Evolutionary conservation across 64 coral and sea anemone species (phyloP).

Genomic region (Pachyseris speciosa): DNA sequence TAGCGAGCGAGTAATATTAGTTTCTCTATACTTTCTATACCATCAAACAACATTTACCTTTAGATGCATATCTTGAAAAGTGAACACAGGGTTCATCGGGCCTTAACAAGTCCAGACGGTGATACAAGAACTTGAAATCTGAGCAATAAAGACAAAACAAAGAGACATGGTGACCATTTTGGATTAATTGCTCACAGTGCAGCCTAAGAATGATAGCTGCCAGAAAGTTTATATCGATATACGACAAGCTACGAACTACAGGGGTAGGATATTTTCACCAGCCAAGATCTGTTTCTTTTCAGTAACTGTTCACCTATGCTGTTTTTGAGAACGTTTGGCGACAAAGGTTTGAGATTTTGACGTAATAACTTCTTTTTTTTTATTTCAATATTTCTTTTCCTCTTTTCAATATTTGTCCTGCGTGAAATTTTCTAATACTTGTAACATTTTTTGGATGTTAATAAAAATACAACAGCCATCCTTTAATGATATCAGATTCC

Average conservation of each 20-base stretch:
- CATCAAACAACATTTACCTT: slow-evolving; percentile 23
- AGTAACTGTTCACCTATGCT: no score
- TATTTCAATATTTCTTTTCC: no score
- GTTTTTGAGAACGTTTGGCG: no score
- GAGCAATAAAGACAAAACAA: background rate
- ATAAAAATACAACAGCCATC: no score
- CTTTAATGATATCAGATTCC: no score
- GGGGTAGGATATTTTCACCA: background rate
- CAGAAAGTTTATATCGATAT: slow-evolving; percentile 2
- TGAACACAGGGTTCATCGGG: slow-evolving; percentile 35
- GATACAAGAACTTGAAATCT: slow-evolving; percentile 67
- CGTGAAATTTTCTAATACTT: no score
- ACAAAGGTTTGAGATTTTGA: no score
- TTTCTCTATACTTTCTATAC: background rate
- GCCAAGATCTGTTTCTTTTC: background rate
- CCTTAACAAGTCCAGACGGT: slow-evolving; percentile 52
- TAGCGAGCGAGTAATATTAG: background rate
- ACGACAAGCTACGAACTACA: background rate
- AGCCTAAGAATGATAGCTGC: background rate
- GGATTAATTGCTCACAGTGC: no score
- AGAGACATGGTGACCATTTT: no score
- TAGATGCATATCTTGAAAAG: slow-evolving; percentile 47
- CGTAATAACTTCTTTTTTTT: no score
- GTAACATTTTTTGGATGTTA: no score
- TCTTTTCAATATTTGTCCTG: no score